Base-by-base conservation (phyloP, 2,888 invertebrate genomes). In the Frankliniella intonsa region DNA sequence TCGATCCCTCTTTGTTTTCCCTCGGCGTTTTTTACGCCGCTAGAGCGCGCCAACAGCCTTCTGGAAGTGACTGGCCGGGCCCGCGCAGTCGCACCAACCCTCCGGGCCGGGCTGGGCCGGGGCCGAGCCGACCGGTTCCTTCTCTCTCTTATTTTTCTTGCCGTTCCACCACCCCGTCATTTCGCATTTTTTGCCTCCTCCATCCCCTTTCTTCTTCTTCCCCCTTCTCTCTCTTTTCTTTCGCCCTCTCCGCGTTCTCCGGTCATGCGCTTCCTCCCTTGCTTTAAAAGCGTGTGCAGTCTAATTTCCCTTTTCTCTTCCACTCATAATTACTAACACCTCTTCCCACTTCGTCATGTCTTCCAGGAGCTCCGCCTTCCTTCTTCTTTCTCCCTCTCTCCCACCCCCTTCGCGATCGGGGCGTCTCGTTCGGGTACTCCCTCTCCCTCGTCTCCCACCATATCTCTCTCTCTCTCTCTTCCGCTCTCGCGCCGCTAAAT, bases 261-360 rank as follows among this genome's bases (percentile, higher is more conserved):
- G 11, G 12, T 19, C 62, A 62, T 76, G 22, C 69, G 12, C 25
- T 25, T 76, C 25, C 69, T 76, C 69, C 69, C 25, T 76, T 76
- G 25, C 25, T 76, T 76, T 76, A 76, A 76, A 76, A 76, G 69
- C 69, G 69, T 76, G 69, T 76, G 69, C 69, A 76, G 69, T 76
- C 69, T 76, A 76, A 76, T 76, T 76, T 76, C 69, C 69, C 69
- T 76, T 76, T 76, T 76, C 69, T 76, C 69, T 25, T 76, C 69
- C 69, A 76, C 69, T 76, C 69, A 76, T 76, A 76, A 76, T 76
- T 76, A 76, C 69, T 76, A 76, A 76, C 69, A 76, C 69, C 69
- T 76, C 69, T 76, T 55, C 55, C 55, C 55, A 55, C 55, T 55
- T 76, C 69, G 69, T 76, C 69, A 76, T 76, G 69, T 76, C 69